Percentiles rank a stretch among this genome's conserved stretches.
These are phyloP conservation scores for Nasonia oneida DNA, from an alignment of 2,888 invertebrate genomes.

Conservation along the genomic window DNA sequence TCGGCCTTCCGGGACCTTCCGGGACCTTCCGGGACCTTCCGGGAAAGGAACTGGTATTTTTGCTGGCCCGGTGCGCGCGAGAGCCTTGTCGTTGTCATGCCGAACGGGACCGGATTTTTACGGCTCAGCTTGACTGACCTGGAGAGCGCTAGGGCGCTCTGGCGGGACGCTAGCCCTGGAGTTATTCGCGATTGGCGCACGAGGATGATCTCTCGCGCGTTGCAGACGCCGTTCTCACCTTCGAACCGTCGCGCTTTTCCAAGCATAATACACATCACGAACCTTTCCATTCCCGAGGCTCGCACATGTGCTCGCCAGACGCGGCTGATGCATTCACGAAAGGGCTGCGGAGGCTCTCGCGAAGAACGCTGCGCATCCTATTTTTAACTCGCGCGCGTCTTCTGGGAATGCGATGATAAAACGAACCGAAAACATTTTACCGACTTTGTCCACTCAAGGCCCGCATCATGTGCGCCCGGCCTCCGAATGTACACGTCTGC, in stretches of 20 bases:
- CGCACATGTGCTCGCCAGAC: not conserved
- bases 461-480: not conserved
- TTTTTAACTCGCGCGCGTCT: too few relatives aligned
- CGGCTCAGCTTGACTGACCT: not conserved
- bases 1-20: not conserved
- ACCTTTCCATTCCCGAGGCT: not conserved
- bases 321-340: not conserved
- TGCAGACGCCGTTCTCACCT: too few relatives aligned
- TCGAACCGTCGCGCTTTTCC: not conserved
- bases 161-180: too few relatives aligned
- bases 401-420: not conserved
- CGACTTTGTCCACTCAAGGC: not conserved
- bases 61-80: not conserved
- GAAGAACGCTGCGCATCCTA: too few relatives aligned
- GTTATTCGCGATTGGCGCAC: too few relatives aligned
- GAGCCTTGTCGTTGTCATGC: not conserved
- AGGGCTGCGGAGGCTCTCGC: too few relatives aligned
- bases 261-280: not conserved
- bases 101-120: not conserved
- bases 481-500: not conserved
- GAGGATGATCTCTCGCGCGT: too few relatives aligned
- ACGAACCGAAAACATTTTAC: not conserved
- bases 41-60: slow-evolving; percentile 55
- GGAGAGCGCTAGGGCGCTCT: too few relatives aligned
- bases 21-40: slow-evolving; percentile 6